phyloP scores from a whole-genome alignment of 1,140 invertebrate species.

The Panagrolaimus sp. region DNA sequence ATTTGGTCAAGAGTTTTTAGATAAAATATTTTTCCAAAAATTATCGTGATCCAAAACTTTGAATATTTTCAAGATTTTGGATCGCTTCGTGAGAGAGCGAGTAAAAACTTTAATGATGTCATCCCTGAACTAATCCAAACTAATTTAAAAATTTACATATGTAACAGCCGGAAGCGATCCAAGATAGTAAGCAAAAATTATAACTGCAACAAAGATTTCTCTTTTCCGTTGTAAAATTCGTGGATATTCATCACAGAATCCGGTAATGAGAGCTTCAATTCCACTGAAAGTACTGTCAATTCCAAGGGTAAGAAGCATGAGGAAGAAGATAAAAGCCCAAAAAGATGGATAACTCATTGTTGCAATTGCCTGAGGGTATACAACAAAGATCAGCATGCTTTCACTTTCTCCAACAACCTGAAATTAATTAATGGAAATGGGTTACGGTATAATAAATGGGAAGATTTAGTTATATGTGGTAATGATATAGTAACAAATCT shows the following conservation, averaged over 20 bases:
- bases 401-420: slow-evolving; percentile 55
- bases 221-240: slow-evolving; percentile 65
- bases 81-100: no score
- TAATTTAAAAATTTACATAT: slow-evolving; percentile 67
- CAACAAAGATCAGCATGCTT: slow-evolving; percentile 51
- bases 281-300: slow-evolving; percentile 68
- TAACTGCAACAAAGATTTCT: slow-evolving; percentile 68
- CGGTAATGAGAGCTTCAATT: slow-evolving; percentile 71
- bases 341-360: slow-evolving; percentile 65
- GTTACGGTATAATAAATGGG: no score
- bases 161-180: slow-evolving; percentile 87
- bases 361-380: slow-evolving; percentile 60
- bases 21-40: no score
- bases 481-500: no score
- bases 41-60: no score
- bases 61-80: no score
- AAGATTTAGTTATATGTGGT: no score
- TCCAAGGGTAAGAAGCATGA: slow-evolving; percentile 93
- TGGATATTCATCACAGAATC: slow-evolving; percentile 71
- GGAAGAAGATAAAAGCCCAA: slow-evolving; percentile 93
- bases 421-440: no score
- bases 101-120: no score
- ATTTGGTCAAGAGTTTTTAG: no score
- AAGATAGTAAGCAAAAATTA: slow-evolving; percentile 78
- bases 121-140: no score